phyloP scores from a whole-genome alignment of 2,113 vertebrate genomes.

The Nanorana parkeri region DNA sequence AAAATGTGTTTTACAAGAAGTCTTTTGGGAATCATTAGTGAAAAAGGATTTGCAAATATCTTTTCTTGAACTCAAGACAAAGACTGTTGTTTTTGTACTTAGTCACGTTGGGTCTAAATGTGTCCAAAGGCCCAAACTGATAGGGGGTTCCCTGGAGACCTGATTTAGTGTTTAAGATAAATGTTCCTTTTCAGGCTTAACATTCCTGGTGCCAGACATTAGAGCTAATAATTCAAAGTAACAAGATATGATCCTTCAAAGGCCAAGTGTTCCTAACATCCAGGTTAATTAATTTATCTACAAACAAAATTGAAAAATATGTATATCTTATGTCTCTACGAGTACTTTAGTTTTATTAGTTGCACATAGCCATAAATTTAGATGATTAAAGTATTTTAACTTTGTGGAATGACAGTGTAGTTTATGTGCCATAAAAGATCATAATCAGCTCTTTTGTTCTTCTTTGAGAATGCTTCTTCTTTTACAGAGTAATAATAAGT shows the following conservation, averaged over 20 bases:
- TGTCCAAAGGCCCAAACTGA: conserved; percentile 6
- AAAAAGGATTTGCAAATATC: background rate
- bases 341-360: too few species aligned
- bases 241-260: conserved; percentile 6
- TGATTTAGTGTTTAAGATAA: background rate
- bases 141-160: conserved; percentile 1
- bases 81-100: background rate
- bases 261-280: too few species aligned
- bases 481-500: too few species aligned
- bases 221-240: background rate
- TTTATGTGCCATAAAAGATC: too few species aligned
- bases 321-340: too few species aligned
- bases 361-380: too few species aligned
- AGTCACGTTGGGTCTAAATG: background rate
- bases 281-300: too few species aligned
- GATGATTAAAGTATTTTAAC: too few species aligned
- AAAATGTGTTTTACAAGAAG: background rate
- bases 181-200: conserved; percentile 14
- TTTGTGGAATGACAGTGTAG: too few species aligned
- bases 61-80: conserved; percentile 1
- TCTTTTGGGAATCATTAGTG: conserved; percentile 5
- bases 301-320: too few species aligned
- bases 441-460: too few species aligned
- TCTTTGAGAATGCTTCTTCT: too few species aligned
- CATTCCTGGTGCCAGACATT: conserved; percentile 8